Evolutionary conservation across 1,140 invertebrate genomes (phyloP).

Genomic region (Cydia strobilella): DNA sequence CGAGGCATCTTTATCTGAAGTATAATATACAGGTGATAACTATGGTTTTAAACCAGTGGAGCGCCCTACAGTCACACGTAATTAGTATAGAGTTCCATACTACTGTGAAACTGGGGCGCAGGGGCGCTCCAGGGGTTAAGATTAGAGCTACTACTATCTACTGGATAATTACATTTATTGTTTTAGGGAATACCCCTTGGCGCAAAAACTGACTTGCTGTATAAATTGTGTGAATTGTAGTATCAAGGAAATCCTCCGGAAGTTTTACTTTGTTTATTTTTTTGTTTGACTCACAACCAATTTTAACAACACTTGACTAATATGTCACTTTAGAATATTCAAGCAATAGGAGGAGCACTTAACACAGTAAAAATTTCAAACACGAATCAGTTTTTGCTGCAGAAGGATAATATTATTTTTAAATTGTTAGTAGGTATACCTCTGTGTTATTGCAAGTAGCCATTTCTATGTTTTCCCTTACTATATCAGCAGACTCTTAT

Average conservation of each 20-base stretch:
- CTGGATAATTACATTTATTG: background rate
- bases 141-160: background rate
- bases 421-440: constrained; percentile 8
- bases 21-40: constrained; percentile 18
- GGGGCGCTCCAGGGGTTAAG: no score
- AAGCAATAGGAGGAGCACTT: background rate
- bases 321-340: background rate
- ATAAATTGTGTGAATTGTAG: background rate
- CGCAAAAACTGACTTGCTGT: background rate
- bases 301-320: no score
- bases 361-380: background rate
- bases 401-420: background rate
- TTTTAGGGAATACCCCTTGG: background rate
- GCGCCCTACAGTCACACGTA: no score
- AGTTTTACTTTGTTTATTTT: background rate
- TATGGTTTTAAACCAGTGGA: no score
- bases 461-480: background rate
- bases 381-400: background rate
- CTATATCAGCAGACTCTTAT: background rate
- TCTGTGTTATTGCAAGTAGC: constrained; percentile 13
- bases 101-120: no score
- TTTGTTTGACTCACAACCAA: no score
- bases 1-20: constrained; percentile 85
- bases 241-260: background rate
- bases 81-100: no score